phyloP scores from a whole-genome alignment of 1,140 invertebrate genomes.

The Cherax quadricarinatus region DNA sequence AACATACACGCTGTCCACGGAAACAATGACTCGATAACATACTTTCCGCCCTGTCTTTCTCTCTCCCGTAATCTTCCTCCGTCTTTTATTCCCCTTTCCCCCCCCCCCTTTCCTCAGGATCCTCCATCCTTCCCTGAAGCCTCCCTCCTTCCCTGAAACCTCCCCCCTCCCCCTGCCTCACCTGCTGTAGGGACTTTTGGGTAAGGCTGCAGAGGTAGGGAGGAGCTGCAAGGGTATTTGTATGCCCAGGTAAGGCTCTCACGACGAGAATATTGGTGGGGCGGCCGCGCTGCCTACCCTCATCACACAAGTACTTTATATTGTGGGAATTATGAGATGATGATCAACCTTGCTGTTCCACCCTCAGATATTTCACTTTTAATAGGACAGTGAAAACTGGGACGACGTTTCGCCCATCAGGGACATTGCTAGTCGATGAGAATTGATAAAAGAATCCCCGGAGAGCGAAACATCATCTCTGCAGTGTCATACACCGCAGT shows the following conservation, averaged over 20 bases:
- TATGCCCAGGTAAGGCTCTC: constrained; percentile 8
- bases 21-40: neutral
- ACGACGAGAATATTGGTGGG: constrained; percentile 5
- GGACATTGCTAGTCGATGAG: too few species aligned
- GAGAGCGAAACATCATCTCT: too few species aligned
- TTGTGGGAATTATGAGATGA: neutral
- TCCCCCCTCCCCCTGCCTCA: neutral
- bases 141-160: too few species aligned
- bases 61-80: constrained; percentile 2
- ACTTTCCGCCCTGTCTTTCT: neutral
- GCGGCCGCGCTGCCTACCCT: neutral
- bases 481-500: too few species aligned
- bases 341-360: neutral
- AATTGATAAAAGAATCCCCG: too few species aligned
- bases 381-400: neutral
- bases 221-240: neutral
- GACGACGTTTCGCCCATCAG: too few species aligned
- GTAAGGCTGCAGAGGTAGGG: neutral
- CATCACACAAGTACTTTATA: neutral
- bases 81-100: neutral
- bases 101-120: neutral
- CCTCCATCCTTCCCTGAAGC: neutral
- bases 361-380: neutral
- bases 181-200: neutral
- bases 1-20: neutral